Evolutionary conservation across 2,113 vertebrate species (phyloP), one percentile per base, ranked within the genome.

Genomic region (Ochotona princeps): DNA sequence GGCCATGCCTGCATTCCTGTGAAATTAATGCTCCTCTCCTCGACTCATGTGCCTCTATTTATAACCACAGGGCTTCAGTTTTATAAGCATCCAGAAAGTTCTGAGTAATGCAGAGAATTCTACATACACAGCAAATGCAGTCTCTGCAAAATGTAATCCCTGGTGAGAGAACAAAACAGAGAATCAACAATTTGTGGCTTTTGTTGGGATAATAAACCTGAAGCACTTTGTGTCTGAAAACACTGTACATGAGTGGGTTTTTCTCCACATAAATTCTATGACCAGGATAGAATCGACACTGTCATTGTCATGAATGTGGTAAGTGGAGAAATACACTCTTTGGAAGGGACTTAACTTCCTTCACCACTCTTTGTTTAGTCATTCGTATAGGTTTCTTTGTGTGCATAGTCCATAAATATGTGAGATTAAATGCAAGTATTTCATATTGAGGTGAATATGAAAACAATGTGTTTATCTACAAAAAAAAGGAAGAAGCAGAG

Each of bases 21-120:
- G 97, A 98, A 98, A 98, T 98, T 98, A 98, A 98, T 97, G 95
- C 90, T 94, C 60, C 97, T 97, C 98, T 18, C 97, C 97, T 97
- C 96, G 97, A 97, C 95, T 97, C 96, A 95, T 97, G 97, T 98
- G 98, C 97, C 96, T 98, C 96, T 98, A 90, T 98, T 98, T 98
- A 98, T 96, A 98, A 97, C 70, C 4, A 97, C 84, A 79, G 95
- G 96, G 93, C 97, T 98, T 92, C 76, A 79, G 87, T 87, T 89
- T 92, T 89, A 28, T 51, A 89, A 92, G 76, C 78, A 28, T 92
- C 94, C 81, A 79, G 87, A 87, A 92, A 96, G 83, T 90, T 97
- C 81, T 87, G 79, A 93, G 94, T 94, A 95, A 92, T 93, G 84
- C 57, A 61, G 83, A 94, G 93, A 85, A 30, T 94, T 96, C 51